Base-by-base conservation (phyloP, 2,797 vertebrate species). In the Pseudomugil tenellus region DNA sequence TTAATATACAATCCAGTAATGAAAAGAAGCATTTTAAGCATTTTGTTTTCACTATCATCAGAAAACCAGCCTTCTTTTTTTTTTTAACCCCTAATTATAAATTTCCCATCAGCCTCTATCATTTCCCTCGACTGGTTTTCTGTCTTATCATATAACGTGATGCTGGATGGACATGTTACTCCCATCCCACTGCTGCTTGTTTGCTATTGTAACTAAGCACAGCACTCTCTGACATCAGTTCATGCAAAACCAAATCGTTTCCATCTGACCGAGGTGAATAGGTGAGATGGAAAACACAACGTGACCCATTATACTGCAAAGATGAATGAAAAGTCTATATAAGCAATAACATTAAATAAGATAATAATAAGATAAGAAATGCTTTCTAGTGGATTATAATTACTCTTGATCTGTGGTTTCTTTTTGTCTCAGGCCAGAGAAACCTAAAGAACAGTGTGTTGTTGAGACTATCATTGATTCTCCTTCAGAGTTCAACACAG, bases 361-460 rank as follows among this genome's bases (percentile, higher is more conserved):
- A 26, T 52, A 43, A 16, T 0, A 32, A 43, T 23, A 19, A 16
- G 17, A 25, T 29, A 39, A 39, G 17, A 28, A 25, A 23, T 58
- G 0, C 2, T 54, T 66, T 54, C 21, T 57, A 9, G 12, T 21
- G 35, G 53, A 48, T 13, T 23, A n/a, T 25, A 25, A 7, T 14
- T 28, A 21, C 7, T 58, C 21, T 17, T 21, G 26, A 52, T 23
- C 16, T 28, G 12, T 25, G 51, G 25, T 19, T 31, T 53, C 2
- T 35, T 72, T 16, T 34, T 60, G 28, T 58, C n/a, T 79, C 80
- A 94, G 93, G 72, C 70, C 58, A 9, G 91, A 91, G 35, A 87
- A 89, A 46, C 54, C 63, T 16, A 60, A 62, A 62, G 80, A 81
- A 31, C 48, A 68, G 34, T n/a, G 58, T 54, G 56, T 41, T 13